phyloP scores from a whole-genome alignment of 2,113 vertebrate species.

The Nestor notabilis region DNA sequence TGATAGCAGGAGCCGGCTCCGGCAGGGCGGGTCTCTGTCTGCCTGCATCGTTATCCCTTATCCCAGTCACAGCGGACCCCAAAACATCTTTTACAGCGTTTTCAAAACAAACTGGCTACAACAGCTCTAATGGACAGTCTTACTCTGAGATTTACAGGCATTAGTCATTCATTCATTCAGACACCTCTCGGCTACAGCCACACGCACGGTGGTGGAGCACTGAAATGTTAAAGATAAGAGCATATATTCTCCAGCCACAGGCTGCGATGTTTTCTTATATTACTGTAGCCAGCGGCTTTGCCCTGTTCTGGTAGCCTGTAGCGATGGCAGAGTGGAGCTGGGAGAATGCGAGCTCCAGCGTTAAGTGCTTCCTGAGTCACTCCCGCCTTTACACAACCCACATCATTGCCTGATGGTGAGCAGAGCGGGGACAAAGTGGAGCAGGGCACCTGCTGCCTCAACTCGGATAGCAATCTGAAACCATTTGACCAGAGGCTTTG shows the following conservation, averaged over 20 bases:
- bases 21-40: background rate
- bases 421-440: background rate
- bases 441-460: background rate
- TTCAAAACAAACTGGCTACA: background rate
- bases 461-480: background rate
- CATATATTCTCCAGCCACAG: background rate
- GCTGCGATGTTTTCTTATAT: background rate
- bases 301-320: too few species aligned
- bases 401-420: background rate
- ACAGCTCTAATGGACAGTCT: background rate
- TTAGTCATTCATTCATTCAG: background rate
- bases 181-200: background rate
- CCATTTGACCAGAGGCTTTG: background rate
- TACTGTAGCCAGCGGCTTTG: background rate
- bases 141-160: background rate
- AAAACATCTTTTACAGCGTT: background rate
- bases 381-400: background rate
- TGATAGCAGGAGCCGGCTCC: background rate
- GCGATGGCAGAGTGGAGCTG: background rate
- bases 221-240: background rate
- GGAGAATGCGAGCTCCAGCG: background rate
- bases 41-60: background rate
- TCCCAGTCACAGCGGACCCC: background rate
- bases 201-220: rapidly evolving
- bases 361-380: background rate